Percentiles rank a stretch among this genome's conserved stretches.
phyloP scores from a whole-genome alignment of 2,888 invertebrate genomes.

The Ectemnius continuus region DNA sequence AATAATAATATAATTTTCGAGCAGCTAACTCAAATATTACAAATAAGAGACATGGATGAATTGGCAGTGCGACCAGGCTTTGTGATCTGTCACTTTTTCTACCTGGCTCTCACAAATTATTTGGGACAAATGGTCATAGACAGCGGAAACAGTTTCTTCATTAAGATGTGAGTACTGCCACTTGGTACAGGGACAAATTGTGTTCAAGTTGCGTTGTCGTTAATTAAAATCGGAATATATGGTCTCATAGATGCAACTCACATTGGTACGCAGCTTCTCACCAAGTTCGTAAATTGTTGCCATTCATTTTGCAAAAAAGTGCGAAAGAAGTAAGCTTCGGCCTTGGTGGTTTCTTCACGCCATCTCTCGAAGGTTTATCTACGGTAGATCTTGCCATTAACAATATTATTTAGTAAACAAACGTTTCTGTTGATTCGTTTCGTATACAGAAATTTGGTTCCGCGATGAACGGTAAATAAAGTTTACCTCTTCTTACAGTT shows the following conservation, averaged over 20 bases:
- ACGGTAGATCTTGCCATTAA: background rate
- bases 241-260: background rate
- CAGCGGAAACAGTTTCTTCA: background rate
- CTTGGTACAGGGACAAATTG: background rate
- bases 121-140: conserved; percentile 2
- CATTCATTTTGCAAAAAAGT: background rate
- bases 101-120: background rate
- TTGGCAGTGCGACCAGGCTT: background rate
- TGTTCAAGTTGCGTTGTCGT: background rate
- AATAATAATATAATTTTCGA: too few relatives aligned
- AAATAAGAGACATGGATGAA: background rate
- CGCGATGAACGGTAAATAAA: background rate
- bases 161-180: background rate
- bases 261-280: background rate
- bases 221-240: background rate
- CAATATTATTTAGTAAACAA: background rate
- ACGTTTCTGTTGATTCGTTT: background rate
- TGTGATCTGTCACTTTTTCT: conserved; percentile 1
- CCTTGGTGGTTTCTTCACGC: background rate
- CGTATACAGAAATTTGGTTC: too few relatives aligned
- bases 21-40: background rate
- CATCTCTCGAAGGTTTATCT: background rate
- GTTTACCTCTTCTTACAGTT: background rate
- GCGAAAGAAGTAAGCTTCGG: background rate
- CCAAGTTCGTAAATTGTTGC: background rate